Percentiles rank a stretch among this genome's conserved stretches.
phyloP scores from a whole-genome alignment of 2,113 vertebrate genomes.

The Grantiella picta region DNA sequence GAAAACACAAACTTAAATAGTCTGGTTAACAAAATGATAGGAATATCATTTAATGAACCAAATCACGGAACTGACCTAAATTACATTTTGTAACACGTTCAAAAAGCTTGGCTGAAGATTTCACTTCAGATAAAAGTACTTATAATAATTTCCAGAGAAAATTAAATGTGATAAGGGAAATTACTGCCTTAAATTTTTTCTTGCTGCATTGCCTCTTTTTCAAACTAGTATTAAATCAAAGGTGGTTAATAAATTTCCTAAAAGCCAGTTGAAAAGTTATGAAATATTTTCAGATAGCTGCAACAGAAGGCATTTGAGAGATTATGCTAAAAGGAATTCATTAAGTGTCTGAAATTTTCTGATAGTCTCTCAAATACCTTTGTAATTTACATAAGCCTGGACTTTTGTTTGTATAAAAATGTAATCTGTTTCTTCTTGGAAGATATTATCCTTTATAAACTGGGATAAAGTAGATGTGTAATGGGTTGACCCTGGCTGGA shows the following conservation, averaged over 20 bases:
- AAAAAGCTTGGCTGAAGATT: not conserved
- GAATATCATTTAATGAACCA: not conserved
- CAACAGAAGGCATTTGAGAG: not conserved
- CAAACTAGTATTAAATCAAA: not conserved
- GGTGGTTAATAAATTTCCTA: not conserved
- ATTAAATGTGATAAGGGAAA: constrained; percentile 25
- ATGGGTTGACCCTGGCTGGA: not conserved
- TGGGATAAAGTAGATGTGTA: not conserved
- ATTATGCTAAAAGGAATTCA: not conserved
- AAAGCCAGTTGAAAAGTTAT: not conserved
- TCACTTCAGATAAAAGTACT: not conserved
- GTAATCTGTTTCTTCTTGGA: not conserved
- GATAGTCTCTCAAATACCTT: not conserved
- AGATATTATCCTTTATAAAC: constrained; percentile 30
- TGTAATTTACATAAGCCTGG: constrained; percentile 2
- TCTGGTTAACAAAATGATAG: not conserved
- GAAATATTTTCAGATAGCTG: not conserved
- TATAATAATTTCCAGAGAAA: constrained; percentile 19
- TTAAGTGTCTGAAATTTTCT: constrained; percentile 15
- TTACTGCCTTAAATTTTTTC: not conserved
- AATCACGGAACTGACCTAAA: not conserved
- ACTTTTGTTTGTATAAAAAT: constrained; percentile 38
- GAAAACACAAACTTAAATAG: not conserved
- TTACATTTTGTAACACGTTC: not conserved
- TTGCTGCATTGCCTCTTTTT: not conserved